phyloP scores from a whole-genome alignment of 2,888 invertebrate species.

The Phaedon cochleariae region DNA sequence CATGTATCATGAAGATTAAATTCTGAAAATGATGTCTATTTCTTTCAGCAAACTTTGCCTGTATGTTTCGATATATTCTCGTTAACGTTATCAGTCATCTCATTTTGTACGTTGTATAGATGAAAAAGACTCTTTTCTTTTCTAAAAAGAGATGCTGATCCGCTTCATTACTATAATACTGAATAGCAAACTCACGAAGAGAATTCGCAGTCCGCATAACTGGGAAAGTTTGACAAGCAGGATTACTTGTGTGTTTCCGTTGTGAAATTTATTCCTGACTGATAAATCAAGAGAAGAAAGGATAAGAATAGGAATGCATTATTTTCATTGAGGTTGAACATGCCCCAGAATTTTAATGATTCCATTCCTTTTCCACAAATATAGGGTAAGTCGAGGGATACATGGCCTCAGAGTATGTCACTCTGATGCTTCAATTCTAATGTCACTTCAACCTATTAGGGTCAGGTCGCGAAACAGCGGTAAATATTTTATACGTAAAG shows the following conservation, averaged over 20 bases:
- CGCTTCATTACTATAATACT: neutral
- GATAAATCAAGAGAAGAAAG: too few species aligned
- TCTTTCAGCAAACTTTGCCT: too few species aligned
- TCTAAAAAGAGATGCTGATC: neutral
- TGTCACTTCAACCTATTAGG: too few species aligned
- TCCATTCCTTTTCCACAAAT: too few species aligned
- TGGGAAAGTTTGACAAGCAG: neutral
- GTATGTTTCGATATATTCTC: neutral
- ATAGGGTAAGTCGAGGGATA: too few species aligned
- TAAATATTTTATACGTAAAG: too few species aligned
- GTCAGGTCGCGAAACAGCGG: too few species aligned
- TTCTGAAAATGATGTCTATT: neutral
- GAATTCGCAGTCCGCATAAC: neutral
- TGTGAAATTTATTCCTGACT: neutral
- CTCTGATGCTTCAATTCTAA: too few species aligned
- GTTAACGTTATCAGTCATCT: neutral
- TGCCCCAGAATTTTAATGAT: neutral
- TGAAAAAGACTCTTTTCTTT: neutral
- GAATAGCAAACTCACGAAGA: neutral
- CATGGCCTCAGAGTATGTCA: too few species aligned
- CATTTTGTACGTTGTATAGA: neutral
- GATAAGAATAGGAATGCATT: too few species aligned
- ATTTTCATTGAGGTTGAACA: neutral
- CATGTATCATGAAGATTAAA: neutral
- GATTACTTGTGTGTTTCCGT: neutral